These are phyloP conservation scores for Stenodera caucasica DNA, from an alignment of 2,888 invertebrate species.

Conservation along the genomic window DNA sequence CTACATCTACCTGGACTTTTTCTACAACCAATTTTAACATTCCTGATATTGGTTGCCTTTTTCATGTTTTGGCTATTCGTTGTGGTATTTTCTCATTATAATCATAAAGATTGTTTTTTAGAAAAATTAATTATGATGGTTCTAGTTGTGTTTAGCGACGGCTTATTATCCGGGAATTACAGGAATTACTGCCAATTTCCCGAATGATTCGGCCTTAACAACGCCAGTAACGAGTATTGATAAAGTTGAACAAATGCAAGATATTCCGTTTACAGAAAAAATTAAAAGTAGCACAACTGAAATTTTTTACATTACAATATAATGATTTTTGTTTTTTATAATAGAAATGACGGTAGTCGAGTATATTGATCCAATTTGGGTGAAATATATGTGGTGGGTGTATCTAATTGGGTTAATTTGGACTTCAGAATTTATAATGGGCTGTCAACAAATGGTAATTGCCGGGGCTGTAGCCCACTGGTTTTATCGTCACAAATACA, in stretches of 20 bases:
- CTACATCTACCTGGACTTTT: slow-evolving; percentile 81
- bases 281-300: slow-evolving; percentile 40
- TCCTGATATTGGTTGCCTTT: slow-evolving; percentile 74
- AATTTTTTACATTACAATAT: slow-evolving; percentile 13
- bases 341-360: slow-evolving; percentile 68
- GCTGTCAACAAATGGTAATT: slow-evolving; percentile 92
- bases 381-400: slow-evolving; percentile 94
- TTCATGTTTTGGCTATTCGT: slow-evolving; percentile 86
- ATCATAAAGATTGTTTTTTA: neutral
- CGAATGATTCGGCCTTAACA: slow-evolving; percentile 30
- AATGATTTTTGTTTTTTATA: slow-evolving; percentile 32
- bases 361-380: slow-evolving; percentile 76
- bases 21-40: slow-evolving; percentile 82
- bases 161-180: slow-evolving; percentile 66
- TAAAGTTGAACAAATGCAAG: slow-evolving; percentile 12
- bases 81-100: slow-evolving; percentile 60
- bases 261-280: slow-evolving; percentile 38
- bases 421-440: slow-evolving; percentile 92
- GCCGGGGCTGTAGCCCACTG: slow-evolving; percentile 92
- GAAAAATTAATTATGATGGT: slow-evolving; percentile 21
- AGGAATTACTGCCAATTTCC: slow-evolving; percentile 32
- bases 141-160: slow-evolving; percentile 74
- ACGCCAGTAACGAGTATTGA: slow-evolving; percentile 34
- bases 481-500: slow-evolving; percentile 83
- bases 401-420: slow-evolving; percentile 88